Evolutionary conservation across 2,888 invertebrate species (phyloP).

Genomic region (Oscheius sp.): DNA sequence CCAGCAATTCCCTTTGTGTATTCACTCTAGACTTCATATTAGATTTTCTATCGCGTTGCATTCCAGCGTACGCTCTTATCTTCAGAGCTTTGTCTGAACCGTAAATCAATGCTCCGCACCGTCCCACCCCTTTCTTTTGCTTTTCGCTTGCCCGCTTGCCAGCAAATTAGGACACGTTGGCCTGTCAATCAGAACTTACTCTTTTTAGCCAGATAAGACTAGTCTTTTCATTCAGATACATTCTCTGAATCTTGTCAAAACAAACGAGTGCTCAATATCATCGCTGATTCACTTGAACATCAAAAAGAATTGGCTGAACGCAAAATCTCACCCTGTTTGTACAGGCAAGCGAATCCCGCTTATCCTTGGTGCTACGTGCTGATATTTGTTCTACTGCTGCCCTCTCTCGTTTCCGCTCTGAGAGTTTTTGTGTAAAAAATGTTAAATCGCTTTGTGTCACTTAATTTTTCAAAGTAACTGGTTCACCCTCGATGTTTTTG

Average conservation of each 20-base stretch:
- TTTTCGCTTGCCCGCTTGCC: background rate
- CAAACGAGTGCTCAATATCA: too few relatives aligned
- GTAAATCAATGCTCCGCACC: background rate
- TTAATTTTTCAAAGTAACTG: background rate
- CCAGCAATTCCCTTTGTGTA: too few relatives aligned
- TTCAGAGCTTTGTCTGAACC: background rate
- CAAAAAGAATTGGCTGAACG: too few relatives aligned
- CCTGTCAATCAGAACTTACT: constrained; percentile 26
- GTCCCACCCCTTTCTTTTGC: background rate
- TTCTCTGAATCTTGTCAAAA: too few relatives aligned
- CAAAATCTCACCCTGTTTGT: constrained; percentile 14
- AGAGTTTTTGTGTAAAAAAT: background rate
- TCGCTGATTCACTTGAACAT: too few relatives aligned
- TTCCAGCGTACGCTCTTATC: too few relatives aligned
- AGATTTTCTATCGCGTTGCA: too few relatives aligned
- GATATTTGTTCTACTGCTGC: constrained; percentile 14
- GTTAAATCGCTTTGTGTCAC: background rate
- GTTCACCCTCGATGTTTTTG: too few relatives aligned
- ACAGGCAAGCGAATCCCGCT: constrained; percentile 23
- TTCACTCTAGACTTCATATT: too few relatives aligned
- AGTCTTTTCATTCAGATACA: background rate
- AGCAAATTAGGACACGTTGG: constrained; percentile 10
- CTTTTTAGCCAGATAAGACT: background rate
- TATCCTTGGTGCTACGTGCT: constrained; percentile 20
- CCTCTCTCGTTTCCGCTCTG: background rate